Conservation (phyloP, 2,113 vertebrate genomes). For the Siphamia tubifer region DNA sequence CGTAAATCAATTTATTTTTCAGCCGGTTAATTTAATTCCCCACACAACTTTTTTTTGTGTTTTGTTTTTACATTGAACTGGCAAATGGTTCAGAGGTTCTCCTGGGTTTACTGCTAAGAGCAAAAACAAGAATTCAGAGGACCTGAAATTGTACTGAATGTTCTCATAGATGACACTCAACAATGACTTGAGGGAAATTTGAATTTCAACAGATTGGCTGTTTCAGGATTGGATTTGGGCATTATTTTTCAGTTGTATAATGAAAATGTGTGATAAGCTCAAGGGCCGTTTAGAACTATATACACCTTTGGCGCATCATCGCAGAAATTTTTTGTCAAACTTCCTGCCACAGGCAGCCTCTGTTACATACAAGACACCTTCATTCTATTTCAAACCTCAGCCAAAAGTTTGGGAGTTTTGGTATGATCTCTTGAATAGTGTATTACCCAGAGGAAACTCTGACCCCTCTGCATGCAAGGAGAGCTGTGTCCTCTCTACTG, state of each 20-base stretch:
- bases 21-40: conserved; percentile 74
- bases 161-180: conserved; percentile 4
- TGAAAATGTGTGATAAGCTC: conserved; percentile 5
- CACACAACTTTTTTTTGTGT: conserved; percentile 37
- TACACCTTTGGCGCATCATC: conserved; percentile 48
- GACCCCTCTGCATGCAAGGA: conserved; percentile 76
- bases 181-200: conserved; percentile 5
- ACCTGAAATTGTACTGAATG: conserved; percentile 32
- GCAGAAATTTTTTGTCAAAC: conserved; percentile 28
- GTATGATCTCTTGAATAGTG: conserved; percentile 39
- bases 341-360: conserved; percentile 49
- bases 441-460: conserved; percentile 78
- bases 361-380: conserved; percentile 31
- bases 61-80: conserved; percentile 55
- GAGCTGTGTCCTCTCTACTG: conserved; percentile 75
- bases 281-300: background rate
- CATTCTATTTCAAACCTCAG: conserved; percentile 4
- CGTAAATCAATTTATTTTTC: conserved; percentile 64
- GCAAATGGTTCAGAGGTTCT: conserved; percentile 78
- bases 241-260: conserved; percentile 36
- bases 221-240: conserved; percentile 41
- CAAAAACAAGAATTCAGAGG: conserved; percentile 2
- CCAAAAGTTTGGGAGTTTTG: conserved; percentile 42
- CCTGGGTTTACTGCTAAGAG: conserved; percentile 67
- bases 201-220: conserved; percentile 20